Base-by-base conservation (phyloP, 2,888 invertebrate species). In the Synanthedon vespiformis region DNA sequence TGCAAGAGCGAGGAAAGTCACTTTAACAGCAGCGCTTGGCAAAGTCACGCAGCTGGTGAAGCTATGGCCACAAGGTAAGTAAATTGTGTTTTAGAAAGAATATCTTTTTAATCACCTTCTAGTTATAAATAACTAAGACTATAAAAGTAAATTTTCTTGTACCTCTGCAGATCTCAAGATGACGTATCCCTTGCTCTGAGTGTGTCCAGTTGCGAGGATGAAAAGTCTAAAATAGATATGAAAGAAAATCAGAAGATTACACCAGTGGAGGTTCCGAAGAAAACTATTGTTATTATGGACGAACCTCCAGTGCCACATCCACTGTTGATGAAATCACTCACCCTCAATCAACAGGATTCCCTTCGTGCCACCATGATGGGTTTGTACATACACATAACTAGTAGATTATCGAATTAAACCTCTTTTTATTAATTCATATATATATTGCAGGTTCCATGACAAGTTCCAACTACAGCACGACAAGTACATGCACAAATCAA, bases 1-100 rank as follows among this genome's bases (percentile, higher is more conserved):
- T 84, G 85, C 64, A 88, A 87, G 64, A 88, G 88, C 48, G 88
- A 88, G 58, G 88, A 85, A 60, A 88, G 86, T 50, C 81, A 84
- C 56, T 87, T 87, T 57, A 80, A 74, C 61, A 82, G 80, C 63
- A 74, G 77, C 52, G 80, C 77, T 18, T 88, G 88, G 88, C 83
- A 86, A 60, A 80, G 72, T 59, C 86, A 88, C 59, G 87, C 86
- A 0, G 88, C 88, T n/a, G 88, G 88, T 4, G 88, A 88, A 64
- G 87, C 88, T 27, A 88, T 88, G 88, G 88, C 88, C 47, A 84
- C 71, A 22, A 80, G 88, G 88, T 87, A 69, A 54, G 11, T 27
- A 52, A 10, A 34, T 34, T 34, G 10, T 34, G 6, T 34, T 2
- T 34, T 34, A 34, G 34, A 10, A 34, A 34, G 1, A 34, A 34